Evolutionary conservation across 2,797 vertebrate genomes (phyloP), one percentile per base, ranked within the genome.

Genomic region (Valencia hispanica): DNA sequence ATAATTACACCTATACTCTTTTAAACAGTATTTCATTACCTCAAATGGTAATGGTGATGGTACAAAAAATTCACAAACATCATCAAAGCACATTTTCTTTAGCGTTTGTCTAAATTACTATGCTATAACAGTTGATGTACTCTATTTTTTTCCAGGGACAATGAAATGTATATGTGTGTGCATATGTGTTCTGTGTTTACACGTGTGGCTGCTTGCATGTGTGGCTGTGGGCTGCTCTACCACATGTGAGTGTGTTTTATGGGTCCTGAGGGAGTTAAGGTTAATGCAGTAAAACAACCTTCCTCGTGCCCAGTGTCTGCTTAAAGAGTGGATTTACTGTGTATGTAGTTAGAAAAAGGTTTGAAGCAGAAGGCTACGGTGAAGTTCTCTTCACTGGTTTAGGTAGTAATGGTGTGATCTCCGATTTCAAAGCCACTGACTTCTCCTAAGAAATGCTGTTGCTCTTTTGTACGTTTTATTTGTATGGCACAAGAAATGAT

Each of bases 271-370:
- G 87, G 93, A 81, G 74, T 84, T 89, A 91, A 89, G 94, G 93
- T 92, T 93, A 94, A 93, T 90, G 87, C 91, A 89, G 89, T 93
- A 93, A 93, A 93, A 89, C 91, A 88, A 84, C 81, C 84, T 80
- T 90, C 79, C 80, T 70, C 77, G 83, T 93, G 93, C 88, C 83
- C 79, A 74, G 73, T 70, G 84, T 91, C 86, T 85, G 84, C 79
- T 86, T 81, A 59, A 68, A 81, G 82, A 83, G 79, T 84, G 68
- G 79, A 89, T 89, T 84, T 89, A 91, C 87, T 41, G 69, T 70
- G 68, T 82, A 66, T 51, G 72, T 2, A 75, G 79, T 65, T 48
- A 72, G 70, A 73, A 79, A 72, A 79, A 76, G 80, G 78, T 71
- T 68, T 45, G 48, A 51, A 61, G 70, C 80, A 55, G 68, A 71